Evolutionary conservation across 2,888 invertebrate genomes (phyloP).

Genomic region (Zygaena filipendulae): DNA sequence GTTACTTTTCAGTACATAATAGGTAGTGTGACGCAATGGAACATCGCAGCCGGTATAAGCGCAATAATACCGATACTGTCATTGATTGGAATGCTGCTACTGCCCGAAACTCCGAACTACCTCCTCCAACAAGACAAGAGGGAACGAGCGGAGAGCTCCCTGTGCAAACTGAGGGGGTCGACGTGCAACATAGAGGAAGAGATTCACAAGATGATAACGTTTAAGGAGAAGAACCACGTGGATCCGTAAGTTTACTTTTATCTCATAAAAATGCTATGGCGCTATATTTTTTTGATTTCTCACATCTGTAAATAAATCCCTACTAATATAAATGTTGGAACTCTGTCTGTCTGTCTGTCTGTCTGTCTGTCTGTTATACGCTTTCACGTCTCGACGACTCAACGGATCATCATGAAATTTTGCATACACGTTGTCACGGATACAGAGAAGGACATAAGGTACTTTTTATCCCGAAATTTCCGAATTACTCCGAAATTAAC

Average conservation of each 20-base stretch:
- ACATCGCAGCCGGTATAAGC: conserved; percentile 71
- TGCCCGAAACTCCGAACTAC: conserved; percentile 81
- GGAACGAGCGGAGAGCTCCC: conserved; percentile 68
- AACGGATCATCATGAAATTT: too few species aligned
- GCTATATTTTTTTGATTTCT: too few species aligned
- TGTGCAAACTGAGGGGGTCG: conserved; percentile 69
- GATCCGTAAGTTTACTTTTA: conserved; percentile 58
- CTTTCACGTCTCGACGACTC: too few species aligned
- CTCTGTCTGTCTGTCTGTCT: too few species aligned
- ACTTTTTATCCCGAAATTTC: too few species aligned
- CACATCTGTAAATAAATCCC: too few species aligned
- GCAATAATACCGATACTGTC: conserved; percentile 70
- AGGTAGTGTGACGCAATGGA: conserved; percentile 72
- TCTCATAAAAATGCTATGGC: not conserved
- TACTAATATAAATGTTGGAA: too few species aligned
- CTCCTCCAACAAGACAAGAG: conserved; percentile 70
- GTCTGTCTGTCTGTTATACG: too few species aligned
- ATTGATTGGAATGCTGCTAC: conserved; percentile 67
- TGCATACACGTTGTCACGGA: too few species aligned
- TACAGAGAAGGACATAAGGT: too few species aligned
- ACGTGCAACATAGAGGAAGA: conserved; percentile 72
- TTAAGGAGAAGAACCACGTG: conserved; percentile 72
- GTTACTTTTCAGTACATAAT: conserved; percentile 69
- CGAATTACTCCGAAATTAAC: too few species aligned
- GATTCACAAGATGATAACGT: conserved; percentile 68